Conservation (phyloP, 2,888 invertebrate genomes). For the Rhynchonema sp. region DNA sequence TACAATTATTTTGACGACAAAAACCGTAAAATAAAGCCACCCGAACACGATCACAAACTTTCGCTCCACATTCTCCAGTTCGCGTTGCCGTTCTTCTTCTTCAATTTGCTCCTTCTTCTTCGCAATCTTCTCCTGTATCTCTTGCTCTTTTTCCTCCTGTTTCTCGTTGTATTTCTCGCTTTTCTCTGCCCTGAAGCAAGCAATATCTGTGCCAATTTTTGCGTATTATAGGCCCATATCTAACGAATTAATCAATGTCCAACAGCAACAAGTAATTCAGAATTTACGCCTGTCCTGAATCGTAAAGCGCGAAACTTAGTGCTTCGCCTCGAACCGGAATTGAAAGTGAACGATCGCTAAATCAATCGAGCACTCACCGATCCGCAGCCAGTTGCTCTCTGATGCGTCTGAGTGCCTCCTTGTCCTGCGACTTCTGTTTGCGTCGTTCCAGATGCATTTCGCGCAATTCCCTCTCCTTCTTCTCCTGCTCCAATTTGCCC, state of each 20-base stretch:
- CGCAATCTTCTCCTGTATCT: neutral
- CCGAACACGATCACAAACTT: no score
- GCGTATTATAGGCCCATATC: no score
- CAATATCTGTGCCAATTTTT: no score
- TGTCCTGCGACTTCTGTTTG: neutral
- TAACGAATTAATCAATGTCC: no score
- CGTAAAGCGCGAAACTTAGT: no score
- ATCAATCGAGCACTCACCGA: neutral
- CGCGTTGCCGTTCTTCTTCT: neutral
- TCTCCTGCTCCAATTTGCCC: neutral
- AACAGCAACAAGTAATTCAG: no score
- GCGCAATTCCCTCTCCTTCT: neutral
- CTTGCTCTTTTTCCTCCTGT: neutral
- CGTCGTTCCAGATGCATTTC: neutral
- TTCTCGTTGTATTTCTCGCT: neutral
- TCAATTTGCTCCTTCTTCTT: neutral
- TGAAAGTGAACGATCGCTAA: neutral
- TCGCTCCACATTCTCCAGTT: neutral
- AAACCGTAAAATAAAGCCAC: no score
- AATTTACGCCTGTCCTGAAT: no score
- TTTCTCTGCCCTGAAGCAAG: neutral
- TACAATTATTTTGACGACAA: no score
- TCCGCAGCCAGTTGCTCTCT: slow-evolving; percentile 7
- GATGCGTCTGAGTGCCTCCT: neutral
- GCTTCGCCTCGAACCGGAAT: neutral